Base-by-base conservation (phyloP, 1,140 invertebrate genomes). In the Archegozetes longisetosus region DNA sequence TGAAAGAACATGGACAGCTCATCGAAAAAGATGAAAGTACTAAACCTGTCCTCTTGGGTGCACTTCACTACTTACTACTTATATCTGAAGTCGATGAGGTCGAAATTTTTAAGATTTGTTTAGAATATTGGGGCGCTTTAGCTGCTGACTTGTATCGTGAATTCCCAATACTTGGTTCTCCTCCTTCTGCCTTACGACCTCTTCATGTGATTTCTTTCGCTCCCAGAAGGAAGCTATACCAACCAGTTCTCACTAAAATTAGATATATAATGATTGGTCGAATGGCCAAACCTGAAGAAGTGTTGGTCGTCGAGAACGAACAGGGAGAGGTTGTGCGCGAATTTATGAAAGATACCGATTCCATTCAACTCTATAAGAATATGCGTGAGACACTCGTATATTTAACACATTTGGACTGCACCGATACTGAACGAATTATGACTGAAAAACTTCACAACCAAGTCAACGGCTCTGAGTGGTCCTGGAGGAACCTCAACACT, bases 241-340 rank as follows among this genome's bases (percentile, higher is more conserved):
- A 80, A 61, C 78, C 83, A 62, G 82, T 91, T 56, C 74, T 95
- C 14, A 88, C 86, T 49, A 87, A 87, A 76, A 84, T 98, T 17
- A 79, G 96, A n/a, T 87, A 88, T 66, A 93, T 97, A 24, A 98
- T 99, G 93, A 98, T 99, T 56, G 93, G 88, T 49, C 81, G 94
- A 66, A 99, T 99, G 96, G 96, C 95, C 0, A 98, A 98, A 73
- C 96, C 96, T 0, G 96, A 99, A 74, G 96, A 99, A 77, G 96
- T 99, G 4, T 77, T 99, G n/a, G 92, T 99, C 56, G 95, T 99
- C n/a, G 95, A 99, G 74, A 99, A 98, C 79, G 96, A 99, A 73
- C 96, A 98, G 74, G 96, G 96, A 26, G 96, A 99, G 77, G 94
- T 98, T 55, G 94, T 99, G 1, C 75, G 96, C 53, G 96, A 99